These are phyloP conservation scores for Mesembrinibis cayennensis DNA, from an alignment of 2,113 vertebrate genomes.

Conservation along the genomic window DNA sequence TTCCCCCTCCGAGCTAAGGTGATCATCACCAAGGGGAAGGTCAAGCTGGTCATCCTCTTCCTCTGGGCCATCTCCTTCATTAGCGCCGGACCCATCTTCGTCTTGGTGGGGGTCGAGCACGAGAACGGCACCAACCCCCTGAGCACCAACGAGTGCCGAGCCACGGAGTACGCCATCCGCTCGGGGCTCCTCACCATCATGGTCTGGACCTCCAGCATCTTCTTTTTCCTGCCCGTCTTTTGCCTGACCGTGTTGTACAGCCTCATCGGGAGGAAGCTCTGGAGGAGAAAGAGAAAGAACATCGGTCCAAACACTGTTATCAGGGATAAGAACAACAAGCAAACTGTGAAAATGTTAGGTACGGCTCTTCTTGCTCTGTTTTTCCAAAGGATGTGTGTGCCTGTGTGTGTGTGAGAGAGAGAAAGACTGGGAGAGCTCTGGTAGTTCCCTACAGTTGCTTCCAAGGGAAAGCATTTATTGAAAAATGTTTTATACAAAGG, in stretches of 20 bases:
- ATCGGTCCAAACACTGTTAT: slow-evolving; percentile 80
- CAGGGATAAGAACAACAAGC: slow-evolving; percentile 90
- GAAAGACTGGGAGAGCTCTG: background rate
- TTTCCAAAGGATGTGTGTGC: background rate
- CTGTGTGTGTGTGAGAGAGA: background rate
- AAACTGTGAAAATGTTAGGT: slow-evolving; percentile 98
- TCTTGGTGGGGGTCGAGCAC: slow-evolving; percentile 93
- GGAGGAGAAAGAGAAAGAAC: slow-evolving; percentile 82
- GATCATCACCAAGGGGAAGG: slow-evolving; percentile 89
- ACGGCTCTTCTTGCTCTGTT: slow-evolving; percentile 29
- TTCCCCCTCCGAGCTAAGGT: slow-evolving; percentile 94
- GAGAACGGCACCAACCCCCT: slow-evolving; percentile 76
- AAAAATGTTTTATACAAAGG: background rate
- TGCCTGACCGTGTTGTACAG: slow-evolving; percentile 95
- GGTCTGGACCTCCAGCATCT: slow-evolving; percentile 94
- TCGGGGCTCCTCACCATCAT: slow-evolving; percentile 93
- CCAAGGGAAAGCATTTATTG: background rate
- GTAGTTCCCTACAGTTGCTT: background rate
- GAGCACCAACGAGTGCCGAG: slow-evolving; percentile 91
- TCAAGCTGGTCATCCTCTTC: slow-evolving; percentile 87
- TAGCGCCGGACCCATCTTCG: slow-evolving; percentile 91
- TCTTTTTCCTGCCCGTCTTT: slow-evolving; percentile 95
- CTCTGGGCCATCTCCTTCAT: slow-evolving; percentile 90
- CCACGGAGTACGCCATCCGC: slow-evolving; percentile 90
- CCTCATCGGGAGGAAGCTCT: slow-evolving; percentile 92